These are phyloP conservation scores for Heliconius aoede DNA, from an alignment of 2,888 invertebrate species.

Conservation along the genomic window DNA sequence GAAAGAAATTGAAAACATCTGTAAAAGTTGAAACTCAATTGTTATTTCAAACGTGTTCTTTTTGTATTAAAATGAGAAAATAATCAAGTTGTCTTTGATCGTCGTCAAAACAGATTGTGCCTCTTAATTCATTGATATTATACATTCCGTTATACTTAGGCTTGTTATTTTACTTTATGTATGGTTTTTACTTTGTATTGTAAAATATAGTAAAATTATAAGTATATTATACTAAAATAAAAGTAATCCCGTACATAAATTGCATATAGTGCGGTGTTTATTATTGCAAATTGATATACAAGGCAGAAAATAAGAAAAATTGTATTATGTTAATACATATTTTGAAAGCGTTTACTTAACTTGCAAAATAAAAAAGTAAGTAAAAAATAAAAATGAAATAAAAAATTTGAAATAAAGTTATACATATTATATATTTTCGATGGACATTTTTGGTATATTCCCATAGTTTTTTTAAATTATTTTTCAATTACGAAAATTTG, in stretches of 20 bases:
- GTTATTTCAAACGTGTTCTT: conserved; percentile 34
- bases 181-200: neutral
- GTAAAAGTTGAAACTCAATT: neutral
- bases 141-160: neutral
- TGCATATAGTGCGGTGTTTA: neutral
- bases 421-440: too few relatives aligned
- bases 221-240: too few relatives aligned
- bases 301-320: too few relatives aligned
- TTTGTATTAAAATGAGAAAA: conserved; percentile 27
- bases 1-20: conserved; percentile 27
- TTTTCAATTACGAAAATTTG: too few relatives aligned
- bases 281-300: neutral
- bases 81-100: conserved; percentile 30
- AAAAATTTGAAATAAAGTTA: too few relatives aligned
- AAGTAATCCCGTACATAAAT: neutral
- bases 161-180: neutral
- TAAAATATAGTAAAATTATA: too few relatives aligned
- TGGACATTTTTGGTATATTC: too few relatives aligned
- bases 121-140: conserved; percentile 10
- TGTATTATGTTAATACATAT: too few relatives aligned
- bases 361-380: too few relatives aligned
- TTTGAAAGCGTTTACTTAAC: too few relatives aligned
- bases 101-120: conserved; percentile 8
- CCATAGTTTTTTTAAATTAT: too few relatives aligned
- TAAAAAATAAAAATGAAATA: too few relatives aligned